Conservation (phyloP, 2,888 invertebrate genomes). For the Meiosimyza decipiens region DNA sequence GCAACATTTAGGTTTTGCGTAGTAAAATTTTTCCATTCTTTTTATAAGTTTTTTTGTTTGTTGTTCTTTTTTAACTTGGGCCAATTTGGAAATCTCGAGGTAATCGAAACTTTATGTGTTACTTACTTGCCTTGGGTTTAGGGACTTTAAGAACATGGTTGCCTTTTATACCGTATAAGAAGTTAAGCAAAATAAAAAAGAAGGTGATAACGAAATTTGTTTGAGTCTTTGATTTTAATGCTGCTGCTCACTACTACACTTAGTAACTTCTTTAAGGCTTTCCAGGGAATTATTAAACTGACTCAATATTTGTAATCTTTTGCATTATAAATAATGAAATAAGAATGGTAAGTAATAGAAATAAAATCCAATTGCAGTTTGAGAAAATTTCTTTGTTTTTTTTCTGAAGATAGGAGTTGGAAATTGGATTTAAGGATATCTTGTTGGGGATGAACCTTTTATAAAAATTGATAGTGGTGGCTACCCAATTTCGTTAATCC, state of each 20-base stretch:
- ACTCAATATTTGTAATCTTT: no score
- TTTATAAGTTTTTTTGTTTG: background rate
- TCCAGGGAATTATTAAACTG: background rate
- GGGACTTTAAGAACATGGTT: background rate
- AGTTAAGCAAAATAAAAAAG: background rate
- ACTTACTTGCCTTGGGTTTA: no score
- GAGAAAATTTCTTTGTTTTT: no score
- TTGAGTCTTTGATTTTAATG: background rate
- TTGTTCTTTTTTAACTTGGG: background rate
- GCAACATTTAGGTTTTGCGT: background rate
- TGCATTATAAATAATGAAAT: no score
- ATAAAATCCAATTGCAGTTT: no score
- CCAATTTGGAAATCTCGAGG: conserved; percentile 15
- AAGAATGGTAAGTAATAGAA: no score
- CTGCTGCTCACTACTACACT: background rate
- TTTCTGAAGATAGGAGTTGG: no score
- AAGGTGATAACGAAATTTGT: no score
- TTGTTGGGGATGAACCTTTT: no score
- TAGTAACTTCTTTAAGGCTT: background rate
- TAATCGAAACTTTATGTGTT: conserved; percentile 9
- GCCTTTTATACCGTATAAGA: background rate
- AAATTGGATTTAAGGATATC: no score
- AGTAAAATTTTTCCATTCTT: background rate
- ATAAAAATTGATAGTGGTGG: no score
- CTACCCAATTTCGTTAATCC: no score